These are phyloP conservation scores for Apostichopus leukothele DNA, from an alignment of 53 echinoderm and acorn worm genomes.

Conservation along the genomic window DNA sequence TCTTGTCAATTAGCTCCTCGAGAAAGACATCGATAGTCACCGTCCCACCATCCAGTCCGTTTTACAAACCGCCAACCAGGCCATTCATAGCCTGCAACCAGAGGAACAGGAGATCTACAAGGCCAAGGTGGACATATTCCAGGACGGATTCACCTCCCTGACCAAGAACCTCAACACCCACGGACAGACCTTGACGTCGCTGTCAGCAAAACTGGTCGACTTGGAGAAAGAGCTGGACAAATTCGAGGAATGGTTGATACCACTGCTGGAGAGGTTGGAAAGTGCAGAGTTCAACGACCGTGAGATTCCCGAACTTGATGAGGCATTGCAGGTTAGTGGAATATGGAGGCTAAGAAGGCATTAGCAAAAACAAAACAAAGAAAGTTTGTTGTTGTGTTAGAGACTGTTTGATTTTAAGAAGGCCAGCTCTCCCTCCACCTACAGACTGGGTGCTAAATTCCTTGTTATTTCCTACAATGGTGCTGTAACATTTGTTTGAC, in stretches of 20 bases:
- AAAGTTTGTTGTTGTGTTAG: too few species aligned
- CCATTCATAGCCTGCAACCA: conserved; percentile 76
- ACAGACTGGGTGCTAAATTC: too few species aligned
- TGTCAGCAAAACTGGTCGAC: conserved; percentile 82
- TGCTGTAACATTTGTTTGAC: too few species aligned
- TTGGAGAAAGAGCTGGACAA: conserved; percentile 88
- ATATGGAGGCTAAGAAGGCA: too few species aligned
- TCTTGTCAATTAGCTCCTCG: conserved; percentile 66
- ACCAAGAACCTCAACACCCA: conserved; percentile 68
- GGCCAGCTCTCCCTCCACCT: too few species aligned
- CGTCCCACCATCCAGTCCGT: conserved; percentile 92
- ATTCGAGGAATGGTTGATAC: conserved; percentile 97
- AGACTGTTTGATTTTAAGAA: too few species aligned
- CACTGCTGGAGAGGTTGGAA: conserved; percentile 84
- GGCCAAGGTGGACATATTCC: conserved; percentile 84
- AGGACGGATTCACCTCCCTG: conserved; percentile 72
- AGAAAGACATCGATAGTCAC: conserved; percentile 98
- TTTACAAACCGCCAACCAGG: conserved; percentile 74
- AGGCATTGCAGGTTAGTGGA: conserved; percentile 59
- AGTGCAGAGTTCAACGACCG: conserved; percentile 80
- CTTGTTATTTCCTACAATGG: too few species aligned
- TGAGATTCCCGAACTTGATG: conserved; percentile 84
- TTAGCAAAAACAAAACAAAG: too few species aligned
- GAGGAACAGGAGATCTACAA: conserved; percentile 82
- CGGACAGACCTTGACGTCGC: conserved; percentile 73